Evolutionary conservation across 2,888 invertebrate genomes (phyloP), one percentile per base, ranked within the genome.

Genomic region (Rhodophaea formosa): DNA sequence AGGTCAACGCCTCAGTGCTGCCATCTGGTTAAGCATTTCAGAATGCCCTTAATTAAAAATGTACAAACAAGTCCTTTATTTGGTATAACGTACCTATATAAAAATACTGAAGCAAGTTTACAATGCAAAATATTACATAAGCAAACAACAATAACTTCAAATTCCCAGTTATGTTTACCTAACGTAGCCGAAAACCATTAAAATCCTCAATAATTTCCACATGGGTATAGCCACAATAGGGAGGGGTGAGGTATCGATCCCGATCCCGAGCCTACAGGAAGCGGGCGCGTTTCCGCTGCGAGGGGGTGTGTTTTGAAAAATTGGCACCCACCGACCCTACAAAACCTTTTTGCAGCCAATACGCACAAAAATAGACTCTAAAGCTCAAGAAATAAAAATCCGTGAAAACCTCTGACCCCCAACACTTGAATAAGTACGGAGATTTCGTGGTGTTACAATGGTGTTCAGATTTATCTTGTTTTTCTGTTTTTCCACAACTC

Each of bases 241-340:
- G 70, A 76, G 80, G 86, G 83, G 82, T 81, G 76, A 71, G 69
- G 74, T 89, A 90, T 90, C 84, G 90, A 89, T 88, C 88, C 88
- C 23, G 23, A 23, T 23, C 23, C 80, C 72, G 77, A 79, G 85
- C 85, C 86, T 84, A 86, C 84, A 83, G 87, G 85, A 86, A 85
- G 80, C 75, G 79, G 82, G 84, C 77, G 76, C 82, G 79, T 80
- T 84, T 85, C 86, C 84, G 82, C 80, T 78, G 64, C 65, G 71
- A 72, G 69, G 79, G 80, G 77, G 84, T 81, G 80, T 86, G 88
- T 88, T 89, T 88, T 90, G 88, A 89, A 89, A 91, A 91, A 91
- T 90, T 88, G 89, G 87, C 89, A 87, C 85, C 88, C 74, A 75
- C 76, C 74, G 79, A 76, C 71, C 74, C 76, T 74, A 49, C 56